phyloP scores from a whole-genome alignment of 1,140 invertebrate genomes.

The Drosophila baimaii region DNA sequence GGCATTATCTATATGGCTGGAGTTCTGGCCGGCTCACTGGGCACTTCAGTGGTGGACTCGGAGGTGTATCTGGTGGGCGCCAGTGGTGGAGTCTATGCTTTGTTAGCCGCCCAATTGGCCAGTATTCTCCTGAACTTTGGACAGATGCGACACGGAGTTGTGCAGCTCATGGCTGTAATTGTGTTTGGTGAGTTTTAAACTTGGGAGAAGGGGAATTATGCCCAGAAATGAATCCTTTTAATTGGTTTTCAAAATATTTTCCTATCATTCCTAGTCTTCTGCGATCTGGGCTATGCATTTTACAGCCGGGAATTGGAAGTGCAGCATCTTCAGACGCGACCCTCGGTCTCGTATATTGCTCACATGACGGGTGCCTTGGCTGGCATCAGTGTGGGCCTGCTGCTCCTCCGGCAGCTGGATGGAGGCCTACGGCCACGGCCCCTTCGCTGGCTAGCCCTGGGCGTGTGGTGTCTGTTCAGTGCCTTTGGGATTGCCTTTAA shows the following conservation, averaged over 20 bases:
- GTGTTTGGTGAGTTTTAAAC: constrained; percentile 91
- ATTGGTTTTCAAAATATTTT: constrained; percentile 6
- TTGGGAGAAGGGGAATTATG: too few relatives aligned
- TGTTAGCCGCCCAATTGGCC: constrained; percentile 96
- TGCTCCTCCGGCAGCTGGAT: constrained; percentile 97
- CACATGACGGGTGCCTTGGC: constrained; percentile 96
- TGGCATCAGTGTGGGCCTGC: constrained; percentile 93
- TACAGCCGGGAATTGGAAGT: constrained; percentile 92
- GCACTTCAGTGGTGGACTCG: constrained; percentile 96
- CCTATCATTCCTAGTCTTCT: constrained; percentile 88
- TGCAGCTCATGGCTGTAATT: constrained; percentile 94
- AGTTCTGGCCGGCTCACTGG: constrained; percentile 95
- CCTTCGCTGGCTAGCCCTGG: constrained; percentile 96
- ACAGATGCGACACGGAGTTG: constrained; percentile 96
- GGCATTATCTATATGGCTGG: constrained; percentile 96
- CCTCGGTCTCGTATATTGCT: constrained; percentile 96
- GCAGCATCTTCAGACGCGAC: constrained; percentile 78
- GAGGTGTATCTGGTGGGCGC: constrained; percentile 97
- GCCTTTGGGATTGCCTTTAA: constrained; percentile 97
- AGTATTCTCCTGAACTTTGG: constrained; percentile 97
- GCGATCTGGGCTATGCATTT: constrained; percentile 96
- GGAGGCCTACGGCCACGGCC: constrained; percentile 95
- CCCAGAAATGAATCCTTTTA: constrained; percentile 44
- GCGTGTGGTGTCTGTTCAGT: constrained; percentile 95
- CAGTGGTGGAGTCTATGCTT: constrained; percentile 96